These are phyloP conservation scores for Matsumurasca onukii DNA, from an alignment of 1,140 invertebrate genomes.

Conservation along the genomic window DNA sequence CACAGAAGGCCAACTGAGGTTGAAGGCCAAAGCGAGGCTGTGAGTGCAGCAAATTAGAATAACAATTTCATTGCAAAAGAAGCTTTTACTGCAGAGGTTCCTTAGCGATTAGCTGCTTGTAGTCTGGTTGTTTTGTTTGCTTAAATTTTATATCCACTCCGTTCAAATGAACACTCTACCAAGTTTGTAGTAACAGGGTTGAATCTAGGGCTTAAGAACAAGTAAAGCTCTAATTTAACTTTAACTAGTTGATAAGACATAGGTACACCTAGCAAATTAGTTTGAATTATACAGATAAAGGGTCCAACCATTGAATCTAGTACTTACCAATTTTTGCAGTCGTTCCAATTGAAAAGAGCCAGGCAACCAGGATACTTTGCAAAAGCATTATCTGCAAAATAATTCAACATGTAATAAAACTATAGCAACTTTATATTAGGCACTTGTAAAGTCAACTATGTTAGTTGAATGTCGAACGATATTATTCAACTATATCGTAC, in stretches of 20 bases:
- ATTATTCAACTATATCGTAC: too few relatives aligned
- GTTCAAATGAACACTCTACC: background rate
- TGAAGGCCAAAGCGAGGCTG: too few relatives aligned
- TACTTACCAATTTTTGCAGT: slow-evolving; percentile 1
- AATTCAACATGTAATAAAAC: background rate
- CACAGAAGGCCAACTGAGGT: too few relatives aligned
- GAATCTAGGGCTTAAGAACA: background rate
- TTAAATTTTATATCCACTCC: background rate
- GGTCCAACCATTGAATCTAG: background rate
- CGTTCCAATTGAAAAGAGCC: background rate
- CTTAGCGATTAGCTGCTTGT: too few relatives aligned
- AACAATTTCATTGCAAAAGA: too few relatives aligned
- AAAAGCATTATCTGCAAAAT: background rate
- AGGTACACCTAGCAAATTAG: background rate
- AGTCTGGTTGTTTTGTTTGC: too few relatives aligned
- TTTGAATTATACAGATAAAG: background rate
- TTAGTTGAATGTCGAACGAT: too few relatives aligned
- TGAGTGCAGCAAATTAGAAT: too few relatives aligned
- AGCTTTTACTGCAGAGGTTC: too few relatives aligned
- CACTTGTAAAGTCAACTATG: too few relatives aligned
- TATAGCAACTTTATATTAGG: too few relatives aligned
- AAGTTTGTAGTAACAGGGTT: background rate
- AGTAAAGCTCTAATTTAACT: background rate
- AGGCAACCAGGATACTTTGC: background rate
- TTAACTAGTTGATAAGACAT: background rate